Evolutionary conservation across 2,888 invertebrate species (phyloP).

Genomic region (Brachypterus glaber): DNA sequence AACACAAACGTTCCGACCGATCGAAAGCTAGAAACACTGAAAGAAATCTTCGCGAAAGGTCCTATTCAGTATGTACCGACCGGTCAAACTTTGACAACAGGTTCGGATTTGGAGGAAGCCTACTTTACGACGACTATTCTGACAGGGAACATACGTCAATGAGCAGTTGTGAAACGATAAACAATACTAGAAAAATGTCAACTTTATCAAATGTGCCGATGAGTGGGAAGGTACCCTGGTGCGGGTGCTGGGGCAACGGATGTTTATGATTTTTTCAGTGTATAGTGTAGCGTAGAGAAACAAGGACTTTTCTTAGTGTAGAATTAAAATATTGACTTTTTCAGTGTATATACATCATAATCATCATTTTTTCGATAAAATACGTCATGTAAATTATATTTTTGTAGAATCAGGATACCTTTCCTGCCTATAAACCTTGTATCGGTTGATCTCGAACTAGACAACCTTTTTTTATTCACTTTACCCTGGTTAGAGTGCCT

Average conservation of each 20-base stretch:
- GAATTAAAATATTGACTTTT: too few relatives aligned
- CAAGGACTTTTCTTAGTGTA: too few relatives aligned
- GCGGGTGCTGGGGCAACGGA: slow-evolving; percentile 77
- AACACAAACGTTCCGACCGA: slow-evolving; percentile 34
- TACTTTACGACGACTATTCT: slow-evolving; percentile 40
- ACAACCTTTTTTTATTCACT: too few relatives aligned
- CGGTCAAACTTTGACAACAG: slow-evolving; percentile 31
- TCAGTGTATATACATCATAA: too few relatives aligned
- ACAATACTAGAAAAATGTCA: slow-evolving; percentile 51
- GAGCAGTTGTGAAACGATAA: slow-evolving; percentile 52
- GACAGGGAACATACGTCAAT: slow-evolving; percentile 58
- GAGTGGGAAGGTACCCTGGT: slow-evolving; percentile 67
- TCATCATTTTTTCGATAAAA: too few relatives aligned
- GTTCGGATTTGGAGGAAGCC: slow-evolving; percentile 26
- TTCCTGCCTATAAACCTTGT: too few relatives aligned
- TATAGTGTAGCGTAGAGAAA: too few relatives aligned
- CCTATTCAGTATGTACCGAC: slow-evolving; percentile 39
- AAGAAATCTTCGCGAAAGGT: slow-evolving; percentile 32
- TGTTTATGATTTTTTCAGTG: slow-evolving; percentile 48
- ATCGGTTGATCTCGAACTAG: too few relatives aligned
- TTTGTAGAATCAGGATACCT: too few relatives aligned
- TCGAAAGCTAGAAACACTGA: slow-evolving; percentile 23
- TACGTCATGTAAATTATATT: too few relatives aligned
- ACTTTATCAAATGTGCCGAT: slow-evolving; percentile 50
- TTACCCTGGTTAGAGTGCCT: too few relatives aligned